phyloP scores from a whole-genome alignment of 2,113 vertebrate genomes.

The Perognathus longimembris region DNA sequence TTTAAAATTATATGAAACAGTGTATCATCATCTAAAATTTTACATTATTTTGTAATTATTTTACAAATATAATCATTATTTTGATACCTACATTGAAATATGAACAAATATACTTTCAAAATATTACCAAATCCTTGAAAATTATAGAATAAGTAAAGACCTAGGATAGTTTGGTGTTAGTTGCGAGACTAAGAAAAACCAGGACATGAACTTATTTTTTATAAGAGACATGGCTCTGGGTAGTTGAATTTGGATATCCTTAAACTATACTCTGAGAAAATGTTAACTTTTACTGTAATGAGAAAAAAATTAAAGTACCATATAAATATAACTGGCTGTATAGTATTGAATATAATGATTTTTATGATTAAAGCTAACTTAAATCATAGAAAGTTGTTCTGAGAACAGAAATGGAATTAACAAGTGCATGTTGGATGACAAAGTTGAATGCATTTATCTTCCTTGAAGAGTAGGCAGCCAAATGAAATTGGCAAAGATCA shows the following conservation, averaged over 20 bases:
- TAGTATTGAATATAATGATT: not conserved
- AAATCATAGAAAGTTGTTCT: not conserved
- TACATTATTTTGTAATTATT: not conserved
- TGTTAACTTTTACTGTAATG: not conserved
- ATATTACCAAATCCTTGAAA: not conserved
- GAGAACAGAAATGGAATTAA: not conserved
- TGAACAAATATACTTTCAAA: not conserved
- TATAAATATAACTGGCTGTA: not conserved
- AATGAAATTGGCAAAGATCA: not conserved
- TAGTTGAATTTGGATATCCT: not conserved
- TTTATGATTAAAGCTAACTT: not conserved
- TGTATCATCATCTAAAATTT: not conserved
- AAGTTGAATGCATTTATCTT: not conserved
- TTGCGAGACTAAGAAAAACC: not conserved
- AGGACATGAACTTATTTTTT: not conserved
- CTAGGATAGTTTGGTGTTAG: too few relatives aligned
- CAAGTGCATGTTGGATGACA: not conserved
- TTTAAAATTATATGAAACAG: not conserved
- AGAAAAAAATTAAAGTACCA: not conserved
- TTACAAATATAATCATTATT: not conserved
- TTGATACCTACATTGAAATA: conserved; percentile 7
- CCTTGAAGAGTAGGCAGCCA: not conserved
- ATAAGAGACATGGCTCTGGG: not conserved
- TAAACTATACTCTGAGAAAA: not conserved
- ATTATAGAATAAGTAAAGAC: too few relatives aligned